A percentile compares a stretch with the other conserved stretches of the same genome.
These are phyloP conservation scores for Musca domestica DNA, from an alignment of 1,140 invertebrate genomes.

Conservation along the genomic window DNA sequence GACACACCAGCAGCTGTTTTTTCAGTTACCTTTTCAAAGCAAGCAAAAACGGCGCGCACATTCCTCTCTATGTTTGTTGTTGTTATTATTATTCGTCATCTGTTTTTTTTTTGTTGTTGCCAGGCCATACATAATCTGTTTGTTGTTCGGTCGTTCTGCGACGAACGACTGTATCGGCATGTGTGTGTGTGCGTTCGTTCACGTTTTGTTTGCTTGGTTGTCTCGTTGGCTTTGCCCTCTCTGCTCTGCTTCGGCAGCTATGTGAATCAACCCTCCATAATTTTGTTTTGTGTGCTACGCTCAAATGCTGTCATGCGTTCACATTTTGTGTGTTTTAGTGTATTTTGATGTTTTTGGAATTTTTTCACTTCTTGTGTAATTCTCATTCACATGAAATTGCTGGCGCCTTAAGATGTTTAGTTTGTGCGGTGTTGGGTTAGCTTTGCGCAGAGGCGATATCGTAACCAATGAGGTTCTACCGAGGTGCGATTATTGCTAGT, in stretches of 20 bases:
- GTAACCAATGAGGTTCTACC: slow-evolving; percentile 74
- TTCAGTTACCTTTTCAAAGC: too few relatives aligned
- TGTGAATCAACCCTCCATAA: not conserved
- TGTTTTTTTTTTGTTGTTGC: not conserved
- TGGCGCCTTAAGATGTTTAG: not conserved
- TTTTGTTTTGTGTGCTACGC: not conserved
- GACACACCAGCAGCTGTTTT: too few relatives aligned
- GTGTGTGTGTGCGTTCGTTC: not conserved
- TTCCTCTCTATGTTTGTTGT: too few relatives aligned
- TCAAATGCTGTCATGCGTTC: not conserved
- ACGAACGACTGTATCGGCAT: not conserved
- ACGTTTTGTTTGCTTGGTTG: not conserved
- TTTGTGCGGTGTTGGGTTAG: slow-evolving; percentile 39
- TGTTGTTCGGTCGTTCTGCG: not conserved
- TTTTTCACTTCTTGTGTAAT: not conserved
- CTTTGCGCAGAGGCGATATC: slow-evolving; percentile 78
- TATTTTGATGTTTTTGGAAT: not conserved
- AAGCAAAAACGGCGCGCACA: too few relatives aligned
- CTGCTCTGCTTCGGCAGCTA: not conserved
- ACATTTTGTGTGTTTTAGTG: not conserved
- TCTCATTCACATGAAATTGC: slow-evolving; percentile 14
- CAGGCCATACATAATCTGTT: not conserved
- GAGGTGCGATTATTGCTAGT: slow-evolving; percentile 55
- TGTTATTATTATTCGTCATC: too few relatives aligned
- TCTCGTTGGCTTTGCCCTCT: too few relatives aligned